These are phyloP conservation scores for Luperina testacea DNA, from an alignment of 2,888 invertebrate genomes.

Conservation along the genomic window DNA sequence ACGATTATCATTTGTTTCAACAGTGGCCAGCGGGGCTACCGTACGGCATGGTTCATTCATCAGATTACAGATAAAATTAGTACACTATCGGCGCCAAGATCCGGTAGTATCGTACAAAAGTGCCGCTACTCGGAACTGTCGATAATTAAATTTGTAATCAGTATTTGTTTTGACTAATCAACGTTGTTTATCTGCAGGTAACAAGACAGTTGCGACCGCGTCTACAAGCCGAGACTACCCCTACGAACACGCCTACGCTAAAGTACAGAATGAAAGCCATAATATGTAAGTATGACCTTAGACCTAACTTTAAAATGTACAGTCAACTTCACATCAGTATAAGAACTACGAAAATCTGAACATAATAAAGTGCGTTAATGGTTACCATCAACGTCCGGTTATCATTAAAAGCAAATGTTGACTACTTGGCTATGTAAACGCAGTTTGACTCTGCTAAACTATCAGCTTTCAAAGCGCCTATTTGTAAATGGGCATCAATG, in stretches of 20 bases:
- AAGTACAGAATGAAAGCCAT: slow-evolving; percentile 91
- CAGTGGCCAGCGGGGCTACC: slow-evolving; percentile 53
- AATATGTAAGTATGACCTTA: slow-evolving; percentile 77
- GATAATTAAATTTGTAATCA: slow-evolving; percentile 58
- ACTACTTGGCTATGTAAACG: background rate
- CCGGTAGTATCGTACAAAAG: slow-evolving; percentile 58
- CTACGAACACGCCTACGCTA: slow-evolving; percentile 94
- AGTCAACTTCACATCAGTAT: background rate
- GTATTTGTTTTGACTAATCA: slow-evolving; percentile 54
- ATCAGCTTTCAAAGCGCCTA: background rate
- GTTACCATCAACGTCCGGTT: background rate
- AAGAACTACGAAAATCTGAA: background rate
- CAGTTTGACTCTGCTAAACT: background rate
- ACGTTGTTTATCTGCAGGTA: slow-evolving; percentile 73
- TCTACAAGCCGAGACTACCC: slow-evolving; percentile 90
- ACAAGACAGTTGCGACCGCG: slow-evolving; percentile 77
- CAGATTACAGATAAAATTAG: slow-evolving; percentile 58
- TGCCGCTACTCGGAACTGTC: slow-evolving; percentile 70
- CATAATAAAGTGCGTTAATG: background rate
- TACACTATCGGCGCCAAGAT: slow-evolving; percentile 56
- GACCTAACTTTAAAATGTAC: background rate
- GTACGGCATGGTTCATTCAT: slow-evolving; percentile 59
- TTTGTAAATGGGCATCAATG: slow-evolving; percentile 1
- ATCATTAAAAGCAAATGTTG: background rate
- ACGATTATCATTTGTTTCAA: slow-evolving; percentile 26